A percentile compares a stretch with the other conserved stretches of the same genome.
Conservation (phyloP, 2,113 vertebrate genomes). For the Aplodontia rufa region DNA sequence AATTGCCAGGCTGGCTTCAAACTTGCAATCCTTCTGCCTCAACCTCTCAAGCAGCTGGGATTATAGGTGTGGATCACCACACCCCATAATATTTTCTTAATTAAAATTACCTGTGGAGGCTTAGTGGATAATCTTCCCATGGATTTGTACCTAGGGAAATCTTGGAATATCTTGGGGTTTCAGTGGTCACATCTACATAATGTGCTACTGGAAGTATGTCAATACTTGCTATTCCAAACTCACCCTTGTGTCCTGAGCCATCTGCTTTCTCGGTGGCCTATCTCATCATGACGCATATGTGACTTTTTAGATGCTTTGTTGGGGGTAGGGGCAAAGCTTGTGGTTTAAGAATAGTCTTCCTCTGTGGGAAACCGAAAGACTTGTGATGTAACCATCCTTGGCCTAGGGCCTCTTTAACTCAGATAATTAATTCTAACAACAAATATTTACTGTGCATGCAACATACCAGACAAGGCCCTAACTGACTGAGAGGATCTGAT, state of each 20-base stretch:
- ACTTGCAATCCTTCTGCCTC: no score
- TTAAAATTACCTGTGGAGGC: neutral
- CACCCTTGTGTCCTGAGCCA: neutral
- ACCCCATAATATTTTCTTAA: neutral
- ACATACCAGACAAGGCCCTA: neutral
- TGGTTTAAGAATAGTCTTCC: slow-evolving; percentile 11
- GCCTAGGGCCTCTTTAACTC: neutral
- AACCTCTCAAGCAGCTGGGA: no score
- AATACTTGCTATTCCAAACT: neutral
- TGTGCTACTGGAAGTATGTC: neutral
- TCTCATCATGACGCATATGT: neutral
- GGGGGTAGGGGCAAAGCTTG: neutral
- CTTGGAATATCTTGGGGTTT: neutral
- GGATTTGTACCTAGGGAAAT: neutral
- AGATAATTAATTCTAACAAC: slow-evolving; percentile 56
- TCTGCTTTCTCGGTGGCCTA: neutral
- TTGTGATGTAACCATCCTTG: neutral
- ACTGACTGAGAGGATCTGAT: neutral
- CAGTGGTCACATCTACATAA: neutral
- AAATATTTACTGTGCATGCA: slow-evolving; percentile 43
- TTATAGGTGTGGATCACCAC: no score
- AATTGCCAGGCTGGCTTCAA: no score
- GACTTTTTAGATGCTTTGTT: neutral
- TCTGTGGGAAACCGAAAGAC: slow-evolving; percentile 6
- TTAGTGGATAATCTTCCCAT: neutral